Conservation (phyloP, 1,140 invertebrate species). For the Drosophila melanica region DNA sequence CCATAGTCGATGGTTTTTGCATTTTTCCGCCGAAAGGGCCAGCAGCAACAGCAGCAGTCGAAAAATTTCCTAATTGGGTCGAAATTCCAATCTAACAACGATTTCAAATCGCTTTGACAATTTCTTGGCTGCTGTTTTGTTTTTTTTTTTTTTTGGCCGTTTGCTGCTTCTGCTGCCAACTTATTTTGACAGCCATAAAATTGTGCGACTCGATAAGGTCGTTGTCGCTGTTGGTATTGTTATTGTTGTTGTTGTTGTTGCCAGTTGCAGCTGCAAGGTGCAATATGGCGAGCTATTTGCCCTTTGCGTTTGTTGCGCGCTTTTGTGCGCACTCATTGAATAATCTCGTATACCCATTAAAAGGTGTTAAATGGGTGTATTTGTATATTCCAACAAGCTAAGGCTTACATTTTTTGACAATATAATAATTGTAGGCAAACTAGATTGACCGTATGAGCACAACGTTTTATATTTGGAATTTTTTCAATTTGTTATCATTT, state of each 20-base stretch:
- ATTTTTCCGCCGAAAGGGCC: slow-evolving; percentile 67
- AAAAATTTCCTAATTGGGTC: slow-evolving; percentile 79
- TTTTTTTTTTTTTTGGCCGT: slow-evolving; percentile 16
- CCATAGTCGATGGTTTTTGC: slow-evolving; percentile 50
- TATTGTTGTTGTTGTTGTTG: slow-evolving; percentile 9
- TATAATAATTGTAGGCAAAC: too few species aligned
- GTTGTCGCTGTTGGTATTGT: neutral
- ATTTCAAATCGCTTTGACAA: slow-evolving; percentile 58
- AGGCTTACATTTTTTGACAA: too few species aligned
- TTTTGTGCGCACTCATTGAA: slow-evolving; percentile 4
- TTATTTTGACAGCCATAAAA: slow-evolving; percentile 38
- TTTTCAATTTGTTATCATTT: too few species aligned
- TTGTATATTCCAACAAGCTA: too few species aligned
- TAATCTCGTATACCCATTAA: neutral
- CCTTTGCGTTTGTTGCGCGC: slow-evolving; percentile 34
- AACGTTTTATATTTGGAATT: too few species aligned
- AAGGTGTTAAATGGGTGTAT: neutral
- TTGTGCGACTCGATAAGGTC: slow-evolving; percentile 36
- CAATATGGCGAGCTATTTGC: neutral
- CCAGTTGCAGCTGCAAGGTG: slow-evolving; percentile 32
- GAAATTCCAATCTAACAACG: slow-evolving; percentile 78
- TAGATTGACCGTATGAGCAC: too few species aligned
- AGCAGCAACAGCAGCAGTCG: slow-evolving; percentile 30
- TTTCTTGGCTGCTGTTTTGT: slow-evolving; percentile 31
- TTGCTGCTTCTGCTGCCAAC: slow-evolving; percentile 26